A percentile compares a stretch with the other conserved stretches of the same genome.
Conservation (phyloP, 2,797 vertebrate genomes). For the Jordanella pulchra region DNA sequence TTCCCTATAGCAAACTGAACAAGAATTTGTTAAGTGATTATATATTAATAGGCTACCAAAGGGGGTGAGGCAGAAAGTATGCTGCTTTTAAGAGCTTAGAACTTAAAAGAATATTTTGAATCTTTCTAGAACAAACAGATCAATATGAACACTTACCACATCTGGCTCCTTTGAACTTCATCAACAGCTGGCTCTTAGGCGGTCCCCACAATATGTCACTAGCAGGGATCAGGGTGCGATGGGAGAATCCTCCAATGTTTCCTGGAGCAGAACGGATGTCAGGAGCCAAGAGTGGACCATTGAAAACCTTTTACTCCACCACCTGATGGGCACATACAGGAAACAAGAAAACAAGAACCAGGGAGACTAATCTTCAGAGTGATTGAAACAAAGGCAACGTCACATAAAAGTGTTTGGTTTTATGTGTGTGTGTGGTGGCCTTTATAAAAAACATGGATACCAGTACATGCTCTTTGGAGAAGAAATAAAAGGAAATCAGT, state of each 20-base stretch:
- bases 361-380: slow-evolving; percentile 49
- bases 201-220: no score
- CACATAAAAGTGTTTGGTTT: slow-evolving; percentile 44
- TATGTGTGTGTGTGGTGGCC: slow-evolving; percentile 47
- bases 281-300: slow-evolving; percentile 68
- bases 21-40: no score
- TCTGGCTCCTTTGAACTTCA: slow-evolving; percentile 80
- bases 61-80: no score
- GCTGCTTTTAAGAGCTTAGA: no score
- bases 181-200: no score
- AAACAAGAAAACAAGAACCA: slow-evolving; percentile 53
- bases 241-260: slow-evolving; percentile 77
- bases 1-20: no score
- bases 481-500: slow-evolving; percentile 54
- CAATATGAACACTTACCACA: slow-evolving; percentile 19
- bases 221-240: slow-evolving; percentile 66
- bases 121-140: slow-evolving; percentile 68
- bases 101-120: slow-evolving; percentile 71
- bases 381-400: slow-evolving; percentile 45
- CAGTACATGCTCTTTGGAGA: slow-evolving; percentile 46
- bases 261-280: slow-evolving; percentile 65
- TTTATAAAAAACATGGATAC: slow-evolving; percentile 36
- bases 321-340: slow-evolving; percentile 59
- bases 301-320: slow-evolving; percentile 73
- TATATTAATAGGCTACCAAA: no score